Evolutionary conservation across 2,888 invertebrate genomes (phyloP).

Genomic region (Aspidiotus rigidus): DNA sequence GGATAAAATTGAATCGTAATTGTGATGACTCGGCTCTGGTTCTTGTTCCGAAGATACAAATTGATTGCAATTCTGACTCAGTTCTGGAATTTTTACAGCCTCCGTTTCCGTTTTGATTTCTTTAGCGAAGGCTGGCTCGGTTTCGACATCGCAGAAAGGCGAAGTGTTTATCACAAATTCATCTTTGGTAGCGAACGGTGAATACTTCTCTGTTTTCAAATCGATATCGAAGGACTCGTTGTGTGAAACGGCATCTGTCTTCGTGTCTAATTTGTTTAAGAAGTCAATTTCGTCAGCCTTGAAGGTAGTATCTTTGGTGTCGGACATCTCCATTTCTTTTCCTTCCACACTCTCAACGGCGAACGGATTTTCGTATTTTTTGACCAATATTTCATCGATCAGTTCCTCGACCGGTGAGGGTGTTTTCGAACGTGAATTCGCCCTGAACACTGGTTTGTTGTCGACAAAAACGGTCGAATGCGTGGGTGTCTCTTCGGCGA

Average conservation of each 20-base stretch:
- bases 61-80: too few relatives aligned
- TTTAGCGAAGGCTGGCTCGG: neutral
- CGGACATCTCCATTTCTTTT: conserved; percentile 14
- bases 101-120: neutral
- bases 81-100: neutral
- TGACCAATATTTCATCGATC: neutral
- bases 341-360: neutral
- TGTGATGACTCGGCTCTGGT: too few relatives aligned
- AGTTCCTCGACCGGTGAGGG: conserved; percentile 3
- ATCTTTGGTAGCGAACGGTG: conserved; percentile 1
- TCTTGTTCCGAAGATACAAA: too few relatives aligned
- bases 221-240: neutral
- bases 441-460: neutral
- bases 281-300: neutral
- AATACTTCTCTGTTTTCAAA: conserved; percentile 8
- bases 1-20: too few relatives aligned
- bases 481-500: neutral
- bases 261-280: neutral
- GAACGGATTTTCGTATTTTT: conserved; percentile 20
- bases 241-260: neutral
- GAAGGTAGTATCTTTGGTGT: neutral
- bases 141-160: neutral
- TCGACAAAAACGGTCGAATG: neutral
- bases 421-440: neutral
- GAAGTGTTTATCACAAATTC: neutral